Conservation (phyloP, 2,113 vertebrate genomes). For the Setophaga kirtlandii region DNA sequence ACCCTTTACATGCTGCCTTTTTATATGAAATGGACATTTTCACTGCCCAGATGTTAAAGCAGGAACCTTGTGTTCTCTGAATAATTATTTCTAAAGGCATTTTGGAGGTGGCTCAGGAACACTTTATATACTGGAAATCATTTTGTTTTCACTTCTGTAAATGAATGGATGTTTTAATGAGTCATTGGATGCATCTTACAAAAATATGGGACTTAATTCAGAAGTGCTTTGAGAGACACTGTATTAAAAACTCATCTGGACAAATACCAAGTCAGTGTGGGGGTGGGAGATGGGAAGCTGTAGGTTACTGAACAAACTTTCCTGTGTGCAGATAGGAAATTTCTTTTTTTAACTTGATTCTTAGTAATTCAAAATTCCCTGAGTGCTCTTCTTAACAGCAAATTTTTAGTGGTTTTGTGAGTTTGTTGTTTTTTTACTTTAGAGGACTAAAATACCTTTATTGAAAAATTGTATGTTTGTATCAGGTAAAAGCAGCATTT, state of each 20-base stretch:
- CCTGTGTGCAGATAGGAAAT: not conserved
- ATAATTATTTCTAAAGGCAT: conserved; percentile 39
- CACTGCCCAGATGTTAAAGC: conserved; percentile 17
- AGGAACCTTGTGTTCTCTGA: conserved; percentile 16
- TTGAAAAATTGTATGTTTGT: not conserved
- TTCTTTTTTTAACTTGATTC: not conserved
- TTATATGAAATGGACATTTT: not conserved
- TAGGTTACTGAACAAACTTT: not conserved
- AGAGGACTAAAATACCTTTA: not conserved
- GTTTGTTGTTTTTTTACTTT: not conserved
- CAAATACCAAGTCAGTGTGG: not conserved
- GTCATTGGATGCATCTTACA: conserved; percentile 9
- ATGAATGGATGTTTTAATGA: conserved; percentile 51
- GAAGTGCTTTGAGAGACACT: not conserved
- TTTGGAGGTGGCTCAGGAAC: conserved; percentile 44
- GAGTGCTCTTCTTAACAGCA: not conserved
- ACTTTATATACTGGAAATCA: conserved; percentile 9
- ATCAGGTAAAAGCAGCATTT: not conserved
- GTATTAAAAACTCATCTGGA: conserved; percentile 11
- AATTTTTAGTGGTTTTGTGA: not conserved
- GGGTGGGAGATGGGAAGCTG: not conserved
- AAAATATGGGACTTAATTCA: conserved; percentile 22
- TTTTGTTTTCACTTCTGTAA: conserved; percentile 38
- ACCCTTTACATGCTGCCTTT: not conserved
- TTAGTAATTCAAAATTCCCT: not conserved